Evolutionary conservation across 2,797 vertebrate genomes (phyloP).

Genomic region (Eremophila alpestris): DNA sequence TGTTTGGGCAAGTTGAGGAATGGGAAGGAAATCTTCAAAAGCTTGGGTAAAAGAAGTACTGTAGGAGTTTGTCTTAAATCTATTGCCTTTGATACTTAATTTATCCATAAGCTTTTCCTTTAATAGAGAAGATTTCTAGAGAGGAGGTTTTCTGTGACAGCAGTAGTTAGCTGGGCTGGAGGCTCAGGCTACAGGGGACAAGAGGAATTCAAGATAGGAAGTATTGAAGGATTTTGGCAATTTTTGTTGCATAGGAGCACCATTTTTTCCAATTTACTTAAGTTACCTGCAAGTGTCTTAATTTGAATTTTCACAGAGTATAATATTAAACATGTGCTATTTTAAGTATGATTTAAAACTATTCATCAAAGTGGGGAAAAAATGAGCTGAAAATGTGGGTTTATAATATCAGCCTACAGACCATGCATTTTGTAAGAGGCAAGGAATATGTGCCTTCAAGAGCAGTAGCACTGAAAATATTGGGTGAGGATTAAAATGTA

Average conservation of each 20-base stretch:
- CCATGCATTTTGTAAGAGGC: neutral
- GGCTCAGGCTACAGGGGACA: neutral
- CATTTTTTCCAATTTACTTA: neutral
- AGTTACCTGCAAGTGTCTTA: neutral
- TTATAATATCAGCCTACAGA: neutral
- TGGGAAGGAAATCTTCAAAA: conserved; percentile 40
- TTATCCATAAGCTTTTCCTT: neutral
- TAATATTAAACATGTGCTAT: neutral
- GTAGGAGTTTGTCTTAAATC: neutral
- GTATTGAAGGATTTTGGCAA: neutral
- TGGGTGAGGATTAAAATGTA: neutral
- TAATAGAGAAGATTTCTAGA: neutral
- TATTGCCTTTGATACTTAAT: conserved; percentile 11
- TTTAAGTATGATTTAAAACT: neutral
- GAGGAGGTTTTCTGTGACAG: neutral
- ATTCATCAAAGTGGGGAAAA: neutral
- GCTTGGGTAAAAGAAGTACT: neutral
- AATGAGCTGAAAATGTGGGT: neutral
- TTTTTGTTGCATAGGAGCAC: neutral
- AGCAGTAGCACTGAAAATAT: neutral
- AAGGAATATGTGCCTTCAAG: neutral
- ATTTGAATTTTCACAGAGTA: neutral
- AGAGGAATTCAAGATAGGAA: neutral
- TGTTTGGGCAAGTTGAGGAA: neutral
- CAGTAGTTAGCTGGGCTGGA: neutral